phyloP scores from a whole-genome alignment of 2,113 vertebrate genomes.

The Gobiocypris rarus region DNA sequence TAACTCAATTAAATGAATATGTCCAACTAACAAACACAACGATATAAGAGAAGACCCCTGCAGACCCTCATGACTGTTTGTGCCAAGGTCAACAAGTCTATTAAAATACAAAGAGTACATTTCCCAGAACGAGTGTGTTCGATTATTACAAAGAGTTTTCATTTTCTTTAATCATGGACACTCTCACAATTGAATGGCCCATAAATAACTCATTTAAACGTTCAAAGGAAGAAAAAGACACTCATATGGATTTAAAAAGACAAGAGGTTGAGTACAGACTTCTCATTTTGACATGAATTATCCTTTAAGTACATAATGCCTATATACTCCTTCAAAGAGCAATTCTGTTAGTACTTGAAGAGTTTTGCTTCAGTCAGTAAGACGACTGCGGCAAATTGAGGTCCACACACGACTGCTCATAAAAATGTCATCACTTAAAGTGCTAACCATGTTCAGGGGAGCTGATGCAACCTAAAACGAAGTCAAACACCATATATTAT shows the following conservation, averaged over 20 bases:
- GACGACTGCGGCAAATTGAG: slow-evolving; percentile 10
- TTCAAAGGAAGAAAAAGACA: slow-evolving; percentile 3
- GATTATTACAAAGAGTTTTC: background rate
- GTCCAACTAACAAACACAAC: background rate
- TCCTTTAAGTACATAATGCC: slow-evolving; percentile 24
- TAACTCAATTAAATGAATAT: background rate
- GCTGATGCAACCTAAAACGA: slow-evolving; percentile 4
- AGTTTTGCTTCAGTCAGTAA: slow-evolving; percentile 12
- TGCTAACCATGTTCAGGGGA: slow-evolving; percentile 30
- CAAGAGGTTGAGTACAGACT: background rate
- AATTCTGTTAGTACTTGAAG: background rate
- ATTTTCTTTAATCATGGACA: background rate
- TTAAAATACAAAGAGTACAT: background rate
- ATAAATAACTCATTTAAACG: background rate
- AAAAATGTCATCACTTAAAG: slow-evolving; percentile 31
- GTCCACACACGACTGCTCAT: slow-evolving; percentile 51
- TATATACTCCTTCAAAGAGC: background rate
- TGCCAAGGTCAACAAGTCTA: background rate
- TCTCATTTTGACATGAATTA: slow-evolving; percentile 5
- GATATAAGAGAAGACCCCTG: background rate
- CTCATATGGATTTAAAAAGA: background rate
- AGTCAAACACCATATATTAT: slow-evolving; percentile 58
- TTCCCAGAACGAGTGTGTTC: background rate
- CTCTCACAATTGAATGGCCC: background rate
- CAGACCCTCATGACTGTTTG: background rate